These are phyloP conservation scores for Eilema sororculum DNA, from an alignment of 2,888 invertebrate genomes.

Conservation along the genomic window DNA sequence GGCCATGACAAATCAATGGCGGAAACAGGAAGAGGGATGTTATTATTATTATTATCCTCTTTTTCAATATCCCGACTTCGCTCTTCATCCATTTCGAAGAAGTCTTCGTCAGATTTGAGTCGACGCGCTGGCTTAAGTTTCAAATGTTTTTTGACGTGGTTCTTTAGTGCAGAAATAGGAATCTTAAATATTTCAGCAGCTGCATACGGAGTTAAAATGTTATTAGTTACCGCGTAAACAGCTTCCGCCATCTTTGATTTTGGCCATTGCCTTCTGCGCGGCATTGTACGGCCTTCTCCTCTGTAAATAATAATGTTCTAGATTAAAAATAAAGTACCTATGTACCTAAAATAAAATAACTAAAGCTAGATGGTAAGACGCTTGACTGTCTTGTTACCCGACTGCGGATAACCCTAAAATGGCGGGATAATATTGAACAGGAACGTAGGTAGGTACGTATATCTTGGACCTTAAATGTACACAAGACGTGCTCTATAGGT, in stretches of 20 bases:
- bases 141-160: neutral
- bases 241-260: slow-evolving; percentile 1
- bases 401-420: no score
- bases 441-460: no score
- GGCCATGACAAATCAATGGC: no score
- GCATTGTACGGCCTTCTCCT: neutral
- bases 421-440: no score
- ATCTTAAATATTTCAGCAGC: slow-evolving; percentile 7
- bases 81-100: neutral
- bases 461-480: no score
- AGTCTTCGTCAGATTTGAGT: neutral
- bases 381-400: no score
- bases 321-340: no score
- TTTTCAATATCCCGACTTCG: neutral
- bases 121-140: neutral
- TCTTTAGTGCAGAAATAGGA: neutral
- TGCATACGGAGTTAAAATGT: neutral
- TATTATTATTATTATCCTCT: neutral
- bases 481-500: no score
- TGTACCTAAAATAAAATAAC: no score
- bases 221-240: slow-evolving; percentile 9
- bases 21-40: neutral
- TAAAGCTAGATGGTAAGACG: no score
- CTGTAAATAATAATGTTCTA: no score
- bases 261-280: neutral